Conservation (phyloP, 2,113 vertebrate genomes). For the Melanostigma gelatinosum region DNA sequence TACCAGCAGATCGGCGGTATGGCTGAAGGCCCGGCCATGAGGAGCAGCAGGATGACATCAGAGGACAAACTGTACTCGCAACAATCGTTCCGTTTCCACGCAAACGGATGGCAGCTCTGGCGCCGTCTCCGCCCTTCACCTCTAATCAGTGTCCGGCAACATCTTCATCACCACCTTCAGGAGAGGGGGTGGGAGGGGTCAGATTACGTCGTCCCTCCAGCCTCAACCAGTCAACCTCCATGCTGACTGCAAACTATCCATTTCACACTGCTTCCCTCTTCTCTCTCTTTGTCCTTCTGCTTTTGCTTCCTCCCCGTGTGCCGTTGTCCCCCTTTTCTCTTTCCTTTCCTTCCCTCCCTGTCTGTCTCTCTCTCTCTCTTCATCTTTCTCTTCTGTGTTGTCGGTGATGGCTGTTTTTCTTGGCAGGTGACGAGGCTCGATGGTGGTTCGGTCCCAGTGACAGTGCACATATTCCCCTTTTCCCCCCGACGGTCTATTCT, state of each 20-base stretch:
- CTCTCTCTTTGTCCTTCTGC: slow-evolving; percentile 26
- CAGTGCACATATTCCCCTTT: slow-evolving; percentile 67
- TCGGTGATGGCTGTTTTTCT: slow-evolving; percentile 61
- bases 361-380: slow-evolving; percentile 50
- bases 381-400: slow-evolving; percentile 33
- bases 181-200: not conserved
- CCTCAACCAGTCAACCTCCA: slow-evolving; percentile 20
- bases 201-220: slow-evolving; percentile 12
- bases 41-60: slow-evolving; percentile 74
- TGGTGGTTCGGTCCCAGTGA: slow-evolving; percentile 65
- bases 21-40: slow-evolving; percentile 60
- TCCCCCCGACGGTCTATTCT: slow-evolving; percentile 65
- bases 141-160: slow-evolving; percentile 43
- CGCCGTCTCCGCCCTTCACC: slow-evolving; percentile 39
- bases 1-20: slow-evolving; percentile 40
- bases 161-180: slow-evolving; percentile 15
- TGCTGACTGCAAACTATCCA: slow-evolving; percentile 20
- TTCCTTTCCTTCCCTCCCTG: slow-evolving; percentile 47
- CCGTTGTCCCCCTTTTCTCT: slow-evolving; percentile 19
- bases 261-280: slow-evolving; percentile 30
- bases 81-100: slow-evolving; percentile 74
- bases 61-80: slow-evolving; percentile 81
- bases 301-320: slow-evolving; percentile 5
- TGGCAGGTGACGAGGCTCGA: slow-evolving; percentile 52
- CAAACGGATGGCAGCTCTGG: slow-evolving; percentile 52